These are phyloP conservation scores for Morone chrysops DNA, from an alignment of 2,113 vertebrate genomes.

Conservation along the genomic window DNA sequence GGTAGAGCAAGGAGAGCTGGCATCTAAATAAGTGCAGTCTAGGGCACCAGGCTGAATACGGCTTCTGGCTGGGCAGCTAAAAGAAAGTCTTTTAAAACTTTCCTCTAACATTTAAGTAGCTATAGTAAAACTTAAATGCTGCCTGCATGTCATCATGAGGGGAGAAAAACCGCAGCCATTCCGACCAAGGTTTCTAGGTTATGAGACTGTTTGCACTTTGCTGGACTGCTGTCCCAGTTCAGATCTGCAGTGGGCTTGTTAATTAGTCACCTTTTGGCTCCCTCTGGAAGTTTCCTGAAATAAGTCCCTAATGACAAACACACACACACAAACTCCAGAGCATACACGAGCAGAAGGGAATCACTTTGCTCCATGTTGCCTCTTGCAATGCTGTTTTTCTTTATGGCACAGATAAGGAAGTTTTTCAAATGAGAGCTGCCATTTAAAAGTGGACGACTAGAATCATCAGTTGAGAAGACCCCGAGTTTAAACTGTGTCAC, in stretches of 20 bases:
- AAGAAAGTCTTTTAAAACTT: background rate
- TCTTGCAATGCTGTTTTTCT: background rate
- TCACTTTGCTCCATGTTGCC: background rate
- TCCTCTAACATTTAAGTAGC: conserved; percentile 16
- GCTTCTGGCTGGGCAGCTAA: conserved; percentile 20
- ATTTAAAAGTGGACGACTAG: background rate
- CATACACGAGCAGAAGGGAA: background rate
- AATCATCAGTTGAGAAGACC: too few species aligned
- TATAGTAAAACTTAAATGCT: conserved; percentile 29
- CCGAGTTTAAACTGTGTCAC: too few species aligned
- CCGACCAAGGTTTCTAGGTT: conserved; percentile 47
- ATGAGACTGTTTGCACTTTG: conserved; percentile 12
- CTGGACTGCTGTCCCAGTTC: conserved; percentile 30
- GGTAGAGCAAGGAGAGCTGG: background rate
- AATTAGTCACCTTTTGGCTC: conserved; percentile 62
- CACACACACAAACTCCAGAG: conserved; percentile 14
- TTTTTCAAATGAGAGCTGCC: background rate
- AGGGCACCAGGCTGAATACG: background rate
- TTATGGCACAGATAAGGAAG: background rate
- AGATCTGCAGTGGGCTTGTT: conserved; percentile 49
- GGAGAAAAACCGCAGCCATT: conserved; percentile 46
- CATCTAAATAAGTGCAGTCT: background rate
- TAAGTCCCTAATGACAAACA: conserved; percentile 50
- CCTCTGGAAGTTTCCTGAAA: conserved; percentile 43
- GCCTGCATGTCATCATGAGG: conserved; percentile 5